Base-by-base conservation (phyloP, 2,113 vertebrate species). In the Callithrix jacchus region DNA sequence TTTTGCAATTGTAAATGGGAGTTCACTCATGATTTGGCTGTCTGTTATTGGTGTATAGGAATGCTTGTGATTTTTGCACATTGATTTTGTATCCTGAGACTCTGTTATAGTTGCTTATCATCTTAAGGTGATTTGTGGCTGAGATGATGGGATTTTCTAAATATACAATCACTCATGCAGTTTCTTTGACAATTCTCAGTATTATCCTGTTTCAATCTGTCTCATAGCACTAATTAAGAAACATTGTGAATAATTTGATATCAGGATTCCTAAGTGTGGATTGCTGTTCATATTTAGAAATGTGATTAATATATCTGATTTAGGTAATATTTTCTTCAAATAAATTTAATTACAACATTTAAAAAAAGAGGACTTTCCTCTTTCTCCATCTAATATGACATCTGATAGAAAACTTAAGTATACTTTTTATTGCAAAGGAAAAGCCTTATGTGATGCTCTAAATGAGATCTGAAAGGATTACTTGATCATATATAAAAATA, bases 301-400 rank as follows among this genome's bases (percentile, higher is more conserved):
- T 91, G 54, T 87, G 27, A 91, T 95, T 87, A 96, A 95, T 56
- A 40, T 94, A 25, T 25, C 76, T 85, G 32, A 93, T 93, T 93
- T 89, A 94, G 52, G 25, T 80, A 93, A 95, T 52, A 12, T 74
- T 97, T 94, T 27, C 42, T 94, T 93, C 25, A 88, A 95, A 89
- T 95, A 95, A 92, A 92, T 95, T 97, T 95, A 95, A 93, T 91
- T 68, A 87, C 92, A 93, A 21, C 9, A 82, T 86, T 83, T 12
- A 68, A 81, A 70, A 77, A 87, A 40, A 89, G 6, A 54, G 52
- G 79, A 45, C 74, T 81, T 77, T 0, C 17, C 25, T 52, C 27
- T 37, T 81, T 81, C 25, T 66, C 40, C 88, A 32, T 56, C 42
- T 96, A 77, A 74, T 37, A n/a, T 81, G 47, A 49, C 32, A 56